phyloP scores from a whole-genome alignment of 2,888 invertebrate genomes.

The Lapara coniferarum region DNA sequence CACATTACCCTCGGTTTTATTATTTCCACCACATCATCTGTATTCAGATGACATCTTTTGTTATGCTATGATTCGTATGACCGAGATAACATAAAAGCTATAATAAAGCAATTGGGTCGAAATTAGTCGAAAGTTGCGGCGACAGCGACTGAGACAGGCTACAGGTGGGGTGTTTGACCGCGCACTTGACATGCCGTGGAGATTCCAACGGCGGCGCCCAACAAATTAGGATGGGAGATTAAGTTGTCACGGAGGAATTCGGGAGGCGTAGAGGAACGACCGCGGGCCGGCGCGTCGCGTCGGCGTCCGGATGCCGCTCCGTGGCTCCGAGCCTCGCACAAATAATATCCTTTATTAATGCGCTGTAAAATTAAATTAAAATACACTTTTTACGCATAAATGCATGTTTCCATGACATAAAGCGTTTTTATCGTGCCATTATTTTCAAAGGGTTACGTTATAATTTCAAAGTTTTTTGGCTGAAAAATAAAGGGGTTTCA shows the following conservation, averaged over 20 bases:
- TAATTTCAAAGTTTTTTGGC: constrained; percentile 27
- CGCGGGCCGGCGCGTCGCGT: constrained; percentile 31
- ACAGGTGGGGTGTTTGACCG: constrained; percentile 69
- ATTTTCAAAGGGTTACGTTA: constrained; percentile 32
- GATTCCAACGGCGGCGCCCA: constrained; percentile 57
- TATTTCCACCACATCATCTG: not conserved
- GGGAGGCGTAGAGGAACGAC: constrained; percentile 47
- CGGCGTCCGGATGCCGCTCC: constrained; percentile 31
- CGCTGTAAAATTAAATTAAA: constrained; percentile 52
- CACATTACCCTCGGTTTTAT: not conserved
- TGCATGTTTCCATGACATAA: constrained; percentile 49
- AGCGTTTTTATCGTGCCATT: constrained; percentile 35
- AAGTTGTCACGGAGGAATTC: constrained; percentile 64
- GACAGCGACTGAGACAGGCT: constrained; percentile 3
- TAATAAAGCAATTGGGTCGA: constrained; percentile 20
- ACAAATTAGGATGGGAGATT: constrained; percentile 69
- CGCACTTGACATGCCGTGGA: constrained; percentile 57
- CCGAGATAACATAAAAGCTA: not conserved
- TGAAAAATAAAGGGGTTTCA: not conserved
- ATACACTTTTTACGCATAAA: constrained; percentile 45
- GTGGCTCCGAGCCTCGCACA: constrained; percentile 38
- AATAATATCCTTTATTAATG: constrained; percentile 56
- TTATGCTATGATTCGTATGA: not conserved
- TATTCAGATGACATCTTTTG: not conserved
- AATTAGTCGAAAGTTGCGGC: constrained; percentile 17